Evolutionary conservation across 2,888 invertebrate genomes (phyloP).

Genomic region (Catocala nupta): DNA sequence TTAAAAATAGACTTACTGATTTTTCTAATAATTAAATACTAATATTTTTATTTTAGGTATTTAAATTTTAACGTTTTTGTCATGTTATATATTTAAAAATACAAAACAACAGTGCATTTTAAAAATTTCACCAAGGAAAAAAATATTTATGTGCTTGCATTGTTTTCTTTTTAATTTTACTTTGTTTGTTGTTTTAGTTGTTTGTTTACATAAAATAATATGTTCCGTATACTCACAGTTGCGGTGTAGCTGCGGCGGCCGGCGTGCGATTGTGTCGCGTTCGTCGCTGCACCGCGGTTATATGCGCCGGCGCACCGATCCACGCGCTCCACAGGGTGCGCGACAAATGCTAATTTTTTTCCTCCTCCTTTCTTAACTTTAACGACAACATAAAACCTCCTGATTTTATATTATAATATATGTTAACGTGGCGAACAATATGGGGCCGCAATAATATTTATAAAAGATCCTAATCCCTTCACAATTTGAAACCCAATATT

Average conservation of each 20-base stretch:
- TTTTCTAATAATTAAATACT: too few species aligned
- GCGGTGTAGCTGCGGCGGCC: slow-evolving; percentile 63
- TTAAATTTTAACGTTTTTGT: too few species aligned
- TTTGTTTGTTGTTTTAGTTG: neutral
- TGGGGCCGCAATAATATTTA: too few species aligned
- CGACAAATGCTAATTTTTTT: slow-evolving; percentile 54
- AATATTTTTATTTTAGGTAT: too few species aligned
- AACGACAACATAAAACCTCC: slow-evolving; percentile 5
- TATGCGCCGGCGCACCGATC: slow-evolving; percentile 71
- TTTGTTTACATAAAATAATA: neutral
- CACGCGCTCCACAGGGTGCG: slow-evolving; percentile 69
- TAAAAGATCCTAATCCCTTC: too few species aligned
- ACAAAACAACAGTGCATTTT: too few species aligned
- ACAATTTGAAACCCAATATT: too few species aligned
- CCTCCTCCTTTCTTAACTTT: slow-evolving; percentile 35
- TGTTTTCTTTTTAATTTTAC: neutral
- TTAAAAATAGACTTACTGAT: too few species aligned
- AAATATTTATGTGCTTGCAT: neutral
- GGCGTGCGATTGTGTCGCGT: slow-evolving; percentile 72
- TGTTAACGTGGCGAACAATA: too few species aligned
- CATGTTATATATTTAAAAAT: too few species aligned
- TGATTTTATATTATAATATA: too few species aligned
- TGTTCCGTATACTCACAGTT: slow-evolving; percentile 71
- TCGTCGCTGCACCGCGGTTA: slow-evolving; percentile 66
- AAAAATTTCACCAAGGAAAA: too few species aligned